phyloP scores from a whole-genome alignment of 2,888 invertebrate species.

The Ornithoptera priamus region DNA sequence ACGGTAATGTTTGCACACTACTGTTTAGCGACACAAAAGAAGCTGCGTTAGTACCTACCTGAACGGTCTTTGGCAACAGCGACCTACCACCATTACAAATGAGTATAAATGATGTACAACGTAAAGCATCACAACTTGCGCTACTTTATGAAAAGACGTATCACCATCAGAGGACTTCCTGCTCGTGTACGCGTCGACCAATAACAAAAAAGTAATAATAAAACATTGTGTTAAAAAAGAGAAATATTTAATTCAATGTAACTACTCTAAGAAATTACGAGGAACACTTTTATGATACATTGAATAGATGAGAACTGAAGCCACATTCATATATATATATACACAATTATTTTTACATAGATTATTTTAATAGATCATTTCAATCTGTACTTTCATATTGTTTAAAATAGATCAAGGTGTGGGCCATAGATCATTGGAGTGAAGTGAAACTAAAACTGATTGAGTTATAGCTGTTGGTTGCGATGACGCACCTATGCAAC shows the following conservation, averaged over 20 bases:
- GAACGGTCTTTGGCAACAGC: too few species aligned
- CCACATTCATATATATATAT: constrained; percentile 57
- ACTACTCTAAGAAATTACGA: constrained; percentile 64
- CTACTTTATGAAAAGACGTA: too few species aligned
- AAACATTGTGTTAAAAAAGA: constrained; percentile 62
- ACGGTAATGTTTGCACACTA: too few species aligned
- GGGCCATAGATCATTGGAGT: not conserved
- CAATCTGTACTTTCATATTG: constrained; percentile 36
- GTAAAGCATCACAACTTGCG: too few species aligned
- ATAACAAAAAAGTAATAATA: constrained; percentile 33
- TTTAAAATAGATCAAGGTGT: constrained; percentile 10
- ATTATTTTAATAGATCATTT: constrained; percentile 40
- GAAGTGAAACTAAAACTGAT: not conserved
- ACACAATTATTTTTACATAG: constrained; percentile 63
- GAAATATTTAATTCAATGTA: constrained; percentile 64
- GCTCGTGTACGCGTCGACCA: not conserved
- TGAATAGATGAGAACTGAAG: constrained; percentile 59
- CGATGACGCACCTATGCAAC: constrained; percentile 85
- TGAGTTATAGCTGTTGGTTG: not conserved
- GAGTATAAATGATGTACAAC: too few species aligned
- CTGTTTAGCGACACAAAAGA: too few species aligned
- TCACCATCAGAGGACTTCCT: too few species aligned
- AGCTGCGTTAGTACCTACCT: too few species aligned
- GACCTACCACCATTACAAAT: too few species aligned
- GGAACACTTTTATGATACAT: constrained; percentile 68